Evolutionary conservation across 2,797 vertebrate genomes (phyloP).

Genomic region (Agapornis canus): DNA sequence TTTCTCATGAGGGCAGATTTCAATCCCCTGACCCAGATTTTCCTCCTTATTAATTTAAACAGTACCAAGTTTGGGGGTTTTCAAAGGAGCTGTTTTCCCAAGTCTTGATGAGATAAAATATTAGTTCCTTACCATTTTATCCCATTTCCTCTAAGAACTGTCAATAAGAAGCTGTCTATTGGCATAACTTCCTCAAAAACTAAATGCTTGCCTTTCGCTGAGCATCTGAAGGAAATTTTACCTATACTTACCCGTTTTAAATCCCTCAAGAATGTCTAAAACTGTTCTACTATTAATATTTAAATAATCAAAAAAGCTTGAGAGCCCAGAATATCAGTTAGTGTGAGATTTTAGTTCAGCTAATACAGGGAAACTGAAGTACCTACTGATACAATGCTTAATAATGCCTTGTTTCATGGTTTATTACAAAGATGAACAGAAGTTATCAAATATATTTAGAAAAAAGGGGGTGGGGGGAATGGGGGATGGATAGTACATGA

Average conservation of each 20-base stretch:
- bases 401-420: not conserved
- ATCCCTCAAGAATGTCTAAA: not conserved
- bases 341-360: not conserved
- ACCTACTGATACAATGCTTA: not conserved
- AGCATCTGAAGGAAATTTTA: not conserved
- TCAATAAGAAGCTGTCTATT: not conserved
- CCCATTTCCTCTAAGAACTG: not conserved
- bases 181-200: not conserved
- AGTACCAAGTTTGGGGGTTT: accelerated
- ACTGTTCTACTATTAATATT: not conserved
- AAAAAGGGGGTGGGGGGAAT: too few species aligned
- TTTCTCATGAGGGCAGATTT: not conserved
- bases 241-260: not conserved
- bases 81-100: not conserved
- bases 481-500: too few species aligned
- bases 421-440: not conserved
- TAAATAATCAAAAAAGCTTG: not conserved
- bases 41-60: not conserved
- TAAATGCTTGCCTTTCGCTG: not conserved
- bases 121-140: not conserved
- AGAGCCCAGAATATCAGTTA: not conserved
- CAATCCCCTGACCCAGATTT: not conserved
- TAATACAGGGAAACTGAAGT: not conserved
- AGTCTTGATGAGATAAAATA: not conserved
- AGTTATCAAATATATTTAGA: not conserved